These are phyloP conservation scores for Maconellicoccus hirsutus DNA, from an alignment of 1,140 invertebrate species.

Conservation along the genomic window DNA sequence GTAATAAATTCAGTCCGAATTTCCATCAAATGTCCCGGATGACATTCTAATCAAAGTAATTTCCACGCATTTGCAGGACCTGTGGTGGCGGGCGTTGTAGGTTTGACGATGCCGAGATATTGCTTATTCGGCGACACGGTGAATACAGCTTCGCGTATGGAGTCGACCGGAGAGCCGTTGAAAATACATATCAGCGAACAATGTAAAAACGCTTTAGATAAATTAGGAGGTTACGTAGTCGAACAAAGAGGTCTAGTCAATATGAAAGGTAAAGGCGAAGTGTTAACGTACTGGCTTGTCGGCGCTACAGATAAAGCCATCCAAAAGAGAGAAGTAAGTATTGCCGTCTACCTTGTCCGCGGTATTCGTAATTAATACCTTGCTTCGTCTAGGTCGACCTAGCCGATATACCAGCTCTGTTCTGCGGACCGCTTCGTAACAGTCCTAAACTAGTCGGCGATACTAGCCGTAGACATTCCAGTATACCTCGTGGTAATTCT, in stretches of 20 bases:
- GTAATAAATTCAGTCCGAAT: constrained; percentile 42
- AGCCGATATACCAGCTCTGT: constrained; percentile 56
- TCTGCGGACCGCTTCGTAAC: constrained; percentile 62
- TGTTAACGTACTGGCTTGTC: constrained; percentile 77
- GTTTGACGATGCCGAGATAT: constrained; percentile 92
- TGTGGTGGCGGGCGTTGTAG: constrained; percentile 88
- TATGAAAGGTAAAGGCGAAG: constrained; percentile 83
- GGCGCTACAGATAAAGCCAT: constrained; percentile 72
- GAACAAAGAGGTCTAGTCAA: constrained; percentile 72
- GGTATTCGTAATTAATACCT: neutral
- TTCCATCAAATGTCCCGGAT: too few species aligned
- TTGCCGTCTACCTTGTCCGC: too few species aligned
- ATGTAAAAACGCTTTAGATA: constrained; percentile 71
- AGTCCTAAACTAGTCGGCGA: constrained; percentile 52
- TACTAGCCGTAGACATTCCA: constrained; percentile 43
- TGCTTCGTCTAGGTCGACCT: constrained; percentile 56
- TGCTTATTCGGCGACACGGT: constrained; percentile 90
- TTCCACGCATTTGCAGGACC: constrained; percentile 44
- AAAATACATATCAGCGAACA: constrained; percentile 82
- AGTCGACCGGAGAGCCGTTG: constrained; percentile 82
- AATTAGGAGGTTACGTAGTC: constrained; percentile 63
- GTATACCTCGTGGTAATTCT: constrained; percentile 38
- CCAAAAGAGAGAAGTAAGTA: constrained; percentile 54
- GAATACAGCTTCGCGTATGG: constrained; percentile 88
- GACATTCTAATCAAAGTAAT: neutral